These are phyloP conservation scores for Egretta garzetta DNA, from an alignment of 2,113 vertebrate genomes.

Conservation along the genomic window DNA sequence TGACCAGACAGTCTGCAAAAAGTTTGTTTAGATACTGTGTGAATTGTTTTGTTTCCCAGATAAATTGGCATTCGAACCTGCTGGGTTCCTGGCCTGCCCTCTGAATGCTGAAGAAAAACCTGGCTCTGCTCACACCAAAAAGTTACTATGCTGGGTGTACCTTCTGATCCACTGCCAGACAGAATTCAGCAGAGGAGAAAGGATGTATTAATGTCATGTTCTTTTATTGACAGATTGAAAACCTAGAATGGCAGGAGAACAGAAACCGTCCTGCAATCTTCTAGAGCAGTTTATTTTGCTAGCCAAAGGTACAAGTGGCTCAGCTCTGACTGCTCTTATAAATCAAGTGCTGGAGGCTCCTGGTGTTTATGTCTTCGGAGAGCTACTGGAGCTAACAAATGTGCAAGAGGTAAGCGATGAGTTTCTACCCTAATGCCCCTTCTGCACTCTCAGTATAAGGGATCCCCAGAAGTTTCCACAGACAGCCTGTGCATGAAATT, in stretches of 20 bases:
- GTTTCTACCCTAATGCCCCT: not conserved
- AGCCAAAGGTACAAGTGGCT: conserved; percentile 82
- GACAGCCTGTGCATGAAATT: not conserved
- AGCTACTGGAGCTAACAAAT: conserved; percentile 81
- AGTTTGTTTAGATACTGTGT: not conserved
- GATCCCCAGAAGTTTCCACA: not conserved
- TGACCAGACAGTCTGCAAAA: not conserved
- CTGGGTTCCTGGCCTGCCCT: not conserved
- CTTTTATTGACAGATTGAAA: conserved; percentile 69
- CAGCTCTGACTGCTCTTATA: conserved; percentile 82
- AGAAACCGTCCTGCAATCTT: conserved; percentile 80
- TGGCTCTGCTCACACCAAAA: not conserved
- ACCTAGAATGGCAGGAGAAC: conserved; percentile 86
- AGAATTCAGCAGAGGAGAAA: not conserved
- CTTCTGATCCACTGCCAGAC: not conserved
- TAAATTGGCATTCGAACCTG: not conserved
- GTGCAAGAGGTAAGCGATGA: conserved; percentile 81
- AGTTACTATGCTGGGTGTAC: not conserved
- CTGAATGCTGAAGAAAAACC: not conserved
- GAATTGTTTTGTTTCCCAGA: not conserved
- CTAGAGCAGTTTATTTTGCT: conserved; percentile 86
- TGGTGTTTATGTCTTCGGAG: conserved; percentile 85
- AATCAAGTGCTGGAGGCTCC: conserved; percentile 85
- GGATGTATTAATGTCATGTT: not conserved
- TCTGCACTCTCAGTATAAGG: not conserved